Evolutionary conservation across 2,888 invertebrate genomes (phyloP).

Genomic region (Heliconius charithonia): DNA sequence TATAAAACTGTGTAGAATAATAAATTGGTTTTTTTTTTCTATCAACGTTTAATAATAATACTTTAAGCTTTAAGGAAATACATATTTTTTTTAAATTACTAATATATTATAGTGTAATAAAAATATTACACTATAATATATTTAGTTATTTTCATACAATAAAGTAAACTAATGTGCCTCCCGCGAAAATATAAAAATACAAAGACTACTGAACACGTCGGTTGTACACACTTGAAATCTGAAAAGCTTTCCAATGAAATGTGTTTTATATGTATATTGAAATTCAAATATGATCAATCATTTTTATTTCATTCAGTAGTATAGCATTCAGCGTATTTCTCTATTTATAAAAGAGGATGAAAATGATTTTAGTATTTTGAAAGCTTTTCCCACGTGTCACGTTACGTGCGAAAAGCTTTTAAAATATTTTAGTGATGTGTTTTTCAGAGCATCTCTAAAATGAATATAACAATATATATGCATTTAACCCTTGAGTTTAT

Average conservation of each 20-base stretch:
- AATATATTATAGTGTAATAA: not conserved
- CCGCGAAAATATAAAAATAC: not conserved
- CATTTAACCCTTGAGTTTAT: slow-evolving; percentile 6
- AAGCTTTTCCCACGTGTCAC: not conserved
- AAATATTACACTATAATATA: not conserved
- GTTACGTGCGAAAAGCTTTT: not conserved
- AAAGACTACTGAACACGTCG: slow-evolving; percentile 1
- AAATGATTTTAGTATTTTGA: not conserved
- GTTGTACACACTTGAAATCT: not conserved
- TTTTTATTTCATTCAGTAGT: not conserved
- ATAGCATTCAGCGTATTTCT: too few relatives aligned
- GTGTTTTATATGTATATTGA: not conserved
- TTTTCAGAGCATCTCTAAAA: too few relatives aligned
- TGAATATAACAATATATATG: not conserved
- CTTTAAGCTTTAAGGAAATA: not conserved
- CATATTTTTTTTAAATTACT: too few relatives aligned
- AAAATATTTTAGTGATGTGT: not conserved
- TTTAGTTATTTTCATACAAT: not conserved
- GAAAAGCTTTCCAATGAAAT: slow-evolving; percentile 6
- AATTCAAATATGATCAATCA: slow-evolving; percentile 18
- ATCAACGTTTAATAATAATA: not conserved
- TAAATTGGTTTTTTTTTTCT: not conserved
- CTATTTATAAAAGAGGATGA: not conserved
- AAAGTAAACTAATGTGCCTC: not conserved
- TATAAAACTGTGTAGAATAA: not conserved